These are phyloP conservation scores for Alligator sinensis DNA, from an alignment of 2,113 vertebrate genomes.

Conservation along the genomic window DNA sequence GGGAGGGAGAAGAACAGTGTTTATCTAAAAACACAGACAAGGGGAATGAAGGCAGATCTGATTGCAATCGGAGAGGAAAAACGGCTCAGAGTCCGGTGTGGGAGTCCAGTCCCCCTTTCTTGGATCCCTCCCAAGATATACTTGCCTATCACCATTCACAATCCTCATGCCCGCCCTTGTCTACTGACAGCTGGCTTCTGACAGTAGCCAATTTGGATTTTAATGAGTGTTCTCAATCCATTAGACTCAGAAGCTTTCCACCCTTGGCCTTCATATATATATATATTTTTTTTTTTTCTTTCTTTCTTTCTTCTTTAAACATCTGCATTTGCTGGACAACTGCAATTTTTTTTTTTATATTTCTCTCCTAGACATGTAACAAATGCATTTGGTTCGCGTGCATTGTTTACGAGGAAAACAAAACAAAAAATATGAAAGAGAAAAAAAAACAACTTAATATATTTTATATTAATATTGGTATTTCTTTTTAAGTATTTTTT, in stretches of 20 bases:
- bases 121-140: neutral
- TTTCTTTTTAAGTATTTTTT: conserved; percentile 83
- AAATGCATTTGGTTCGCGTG: conserved; percentile 76
- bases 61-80: neutral
- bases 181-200: conserved; percentile 73
- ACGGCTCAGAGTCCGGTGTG: fast-evolving
- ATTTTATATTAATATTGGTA: conserved; percentile 88
- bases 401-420: conserved; percentile 84
- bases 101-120: neutral
- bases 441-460: conserved; percentile 82
- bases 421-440: conserved; percentile 70
- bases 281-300: conserved; percentile 10
- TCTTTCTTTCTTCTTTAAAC: conserved; percentile 58
- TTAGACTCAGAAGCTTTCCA: neutral
- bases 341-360: conserved; percentile 74
- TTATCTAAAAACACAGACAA: neutral
- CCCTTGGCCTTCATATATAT: conserved; percentile 37
- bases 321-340: conserved; percentile 86
- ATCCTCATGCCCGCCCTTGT: neutral
- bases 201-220: neutral
- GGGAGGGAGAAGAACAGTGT: neutral
- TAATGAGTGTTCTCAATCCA: neutral
- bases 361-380: conserved; percentile 71
- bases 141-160: neutral
- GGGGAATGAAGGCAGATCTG: neutral